A percentile compares a stretch with the other conserved stretches of the same genome.
Conservation (phyloP, 2,797 vertebrate genomes). For the Cirrhinus molitorella region DNA sequence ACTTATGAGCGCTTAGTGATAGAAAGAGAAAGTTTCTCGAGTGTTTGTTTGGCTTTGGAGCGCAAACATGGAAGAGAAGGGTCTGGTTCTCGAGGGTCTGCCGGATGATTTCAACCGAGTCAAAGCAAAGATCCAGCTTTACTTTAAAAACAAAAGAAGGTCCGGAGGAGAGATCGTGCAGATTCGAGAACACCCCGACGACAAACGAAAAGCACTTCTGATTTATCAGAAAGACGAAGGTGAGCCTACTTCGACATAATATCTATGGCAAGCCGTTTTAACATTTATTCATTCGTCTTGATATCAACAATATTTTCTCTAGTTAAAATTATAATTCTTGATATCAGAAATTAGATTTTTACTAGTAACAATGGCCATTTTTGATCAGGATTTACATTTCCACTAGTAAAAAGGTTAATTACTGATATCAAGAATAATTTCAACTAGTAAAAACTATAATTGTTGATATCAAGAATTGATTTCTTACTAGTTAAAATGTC, state of each 20-base stretch:
- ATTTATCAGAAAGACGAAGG: slow-evolving; percentile 55
- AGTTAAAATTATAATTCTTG: too few relatives aligned
- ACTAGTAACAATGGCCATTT: too few relatives aligned
- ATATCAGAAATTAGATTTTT: too few relatives aligned
- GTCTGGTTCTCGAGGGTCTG: slow-evolving; percentile 64
- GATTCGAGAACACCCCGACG: slow-evolving; percentile 54
- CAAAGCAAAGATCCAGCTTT: slow-evolving; percentile 57
- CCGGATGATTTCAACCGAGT: slow-evolving; percentile 55
- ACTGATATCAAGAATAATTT: too few relatives aligned
- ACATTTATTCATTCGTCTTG: too few relatives aligned
- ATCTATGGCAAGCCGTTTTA: too few relatives aligned
- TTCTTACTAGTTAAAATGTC: too few relatives aligned
- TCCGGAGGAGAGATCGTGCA: slow-evolving; percentile 65
- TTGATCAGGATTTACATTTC: too few relatives aligned
- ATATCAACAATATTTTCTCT: too few relatives aligned
- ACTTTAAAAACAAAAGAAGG: slow-evolving; percentile 68
- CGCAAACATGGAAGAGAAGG: slow-evolving; percentile 51
- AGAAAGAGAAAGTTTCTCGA: background rate
- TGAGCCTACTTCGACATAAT: slow-evolving; percentile 23
- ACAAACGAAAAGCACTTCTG: slow-evolving; percentile 64
- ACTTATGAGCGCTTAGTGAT: background rate
- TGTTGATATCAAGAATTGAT: too few relatives aligned
- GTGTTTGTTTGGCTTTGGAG: background rate
- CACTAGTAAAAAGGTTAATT: too few relatives aligned
- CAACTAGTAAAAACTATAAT: too few relatives aligned